Conservation (phyloP, 2,888 invertebrate species). For the Anoplius nigerrimus region DNA sequence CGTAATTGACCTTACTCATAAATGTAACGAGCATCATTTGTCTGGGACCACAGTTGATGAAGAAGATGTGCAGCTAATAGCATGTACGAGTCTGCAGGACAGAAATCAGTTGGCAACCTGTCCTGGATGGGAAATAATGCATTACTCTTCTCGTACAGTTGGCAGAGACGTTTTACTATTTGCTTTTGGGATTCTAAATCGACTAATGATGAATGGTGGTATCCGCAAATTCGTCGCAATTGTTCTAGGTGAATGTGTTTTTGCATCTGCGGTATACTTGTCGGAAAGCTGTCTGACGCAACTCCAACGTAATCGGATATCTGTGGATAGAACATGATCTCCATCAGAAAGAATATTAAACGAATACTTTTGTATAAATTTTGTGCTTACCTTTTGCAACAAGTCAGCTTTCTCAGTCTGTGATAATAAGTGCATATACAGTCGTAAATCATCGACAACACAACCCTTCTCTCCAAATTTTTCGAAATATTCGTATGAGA, state of each 20-base stretch:
- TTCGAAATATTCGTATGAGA: conserved; percentile 86
- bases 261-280: conserved; percentile 83
- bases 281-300: conserved; percentile 67
- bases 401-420: conserved; percentile 79
- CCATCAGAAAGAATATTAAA: neutral
- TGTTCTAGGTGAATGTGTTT: conserved; percentile 88
- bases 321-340: conserved; percentile 38
- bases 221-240: conserved; percentile 84
- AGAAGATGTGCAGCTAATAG: conserved; percentile 86
- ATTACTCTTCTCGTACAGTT: conserved; percentile 67
- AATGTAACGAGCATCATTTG: conserved; percentile 72
- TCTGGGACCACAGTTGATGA: conserved; percentile 77
- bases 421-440: conserved; percentile 84
- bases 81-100: conserved; percentile 87
- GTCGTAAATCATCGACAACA: conserved; percentile 88
- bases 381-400: conserved; percentile 64
- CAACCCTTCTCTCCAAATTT: conserved; percentile 92
- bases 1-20: conserved; percentile 60
- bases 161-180: conserved; percentile 63
- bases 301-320: conserved; percentile 70
- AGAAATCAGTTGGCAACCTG: conserved; percentile 82
- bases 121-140: conserved; percentile 74
- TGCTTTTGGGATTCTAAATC: conserved; percentile 61
- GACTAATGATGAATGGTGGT: conserved; percentile 75
- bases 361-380: conserved; percentile 7